These are phyloP conservation scores for Holacanthus passer DNA, from an alignment of 2,113 vertebrate species.

Conservation along the genomic window DNA sequence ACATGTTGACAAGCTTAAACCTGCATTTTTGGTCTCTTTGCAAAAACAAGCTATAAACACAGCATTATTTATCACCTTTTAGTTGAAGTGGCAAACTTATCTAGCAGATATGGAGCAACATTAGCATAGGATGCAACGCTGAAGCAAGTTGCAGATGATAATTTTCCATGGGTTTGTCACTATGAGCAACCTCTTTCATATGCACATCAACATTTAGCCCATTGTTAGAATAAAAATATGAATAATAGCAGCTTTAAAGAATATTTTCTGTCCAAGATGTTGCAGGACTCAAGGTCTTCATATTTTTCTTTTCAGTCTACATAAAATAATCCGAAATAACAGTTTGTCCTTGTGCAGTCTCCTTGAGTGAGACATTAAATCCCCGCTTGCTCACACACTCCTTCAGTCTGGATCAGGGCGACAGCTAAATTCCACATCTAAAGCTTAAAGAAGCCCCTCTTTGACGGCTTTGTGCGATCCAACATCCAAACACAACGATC, in stretches of 20 bases:
- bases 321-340: constrained; percentile 10
- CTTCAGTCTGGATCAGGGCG: constrained; percentile 13
- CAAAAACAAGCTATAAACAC: no score
- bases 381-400: constrained; percentile 8
- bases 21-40: no score
- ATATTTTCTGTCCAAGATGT: not conserved
- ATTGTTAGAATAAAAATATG: not conserved
- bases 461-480: constrained; percentile 19
- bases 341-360: constrained; percentile 20
- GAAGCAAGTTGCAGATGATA: no score
- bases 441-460: constrained; percentile 18
- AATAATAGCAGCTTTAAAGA: not conserved
- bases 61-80: no score
- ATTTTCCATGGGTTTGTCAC: not conserved
- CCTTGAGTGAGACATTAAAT: constrained; percentile 39
- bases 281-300: not conserved
- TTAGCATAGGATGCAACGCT: no score
- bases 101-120: no score
- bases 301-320: not conserved
- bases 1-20: no score
- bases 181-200: not conserved
- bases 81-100: no score
- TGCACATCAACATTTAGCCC: not conserved
- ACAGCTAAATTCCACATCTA: constrained; percentile 28
- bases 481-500: constrained; percentile 40